Evolutionary conservation across 2,888 invertebrate genomes (phyloP), one percentile per base, ranked within the genome.

Genomic region (Villa cingulata): DNA sequence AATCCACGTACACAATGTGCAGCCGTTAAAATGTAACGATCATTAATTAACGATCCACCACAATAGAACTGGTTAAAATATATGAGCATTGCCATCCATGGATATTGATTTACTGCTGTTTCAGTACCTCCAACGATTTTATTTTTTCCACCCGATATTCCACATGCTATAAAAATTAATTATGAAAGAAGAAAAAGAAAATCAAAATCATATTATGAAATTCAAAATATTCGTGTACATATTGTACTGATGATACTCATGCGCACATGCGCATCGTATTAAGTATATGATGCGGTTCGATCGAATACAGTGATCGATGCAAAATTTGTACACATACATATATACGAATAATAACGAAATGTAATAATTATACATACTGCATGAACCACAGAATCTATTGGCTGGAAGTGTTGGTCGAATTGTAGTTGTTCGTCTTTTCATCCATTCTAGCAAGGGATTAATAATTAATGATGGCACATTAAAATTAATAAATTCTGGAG

Each of bases 71-170:
- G 70, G 5, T 59, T 62, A 20, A 58, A 59, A 36, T 68, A 68
- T 56, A 79, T 63, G 36, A 87, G 64, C 54, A 80, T 74, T 0
- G 77, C 80, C 74, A 86, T 81, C 67, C 68, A 87, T 2, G 84
- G 83, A 60, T 81, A 82, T 23, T 41, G 46, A 23, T 46, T 41
- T 4, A 80, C 75, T 64, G 78, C 75, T 0, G 86, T 85, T 63
- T 83, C 83, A 41, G 78, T 74, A 0, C 87, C 87, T 1, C 86
- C 86, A 0, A 87, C 84, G 50, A 87, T 86, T 37, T 86, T 76
- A 19, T 73, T 74, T 47, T 64, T 63, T 10, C 78, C 81, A 50
- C 81, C 80, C 0, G 81, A 74, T 48, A 81, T 65, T 2, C 86
- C 86, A 57, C 86, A 86, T 59, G 74, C 83, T 85, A 63, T 6